Conservation (phyloP, 2,113 vertebrate species). For the Microcebus griseorufus region DNA sequence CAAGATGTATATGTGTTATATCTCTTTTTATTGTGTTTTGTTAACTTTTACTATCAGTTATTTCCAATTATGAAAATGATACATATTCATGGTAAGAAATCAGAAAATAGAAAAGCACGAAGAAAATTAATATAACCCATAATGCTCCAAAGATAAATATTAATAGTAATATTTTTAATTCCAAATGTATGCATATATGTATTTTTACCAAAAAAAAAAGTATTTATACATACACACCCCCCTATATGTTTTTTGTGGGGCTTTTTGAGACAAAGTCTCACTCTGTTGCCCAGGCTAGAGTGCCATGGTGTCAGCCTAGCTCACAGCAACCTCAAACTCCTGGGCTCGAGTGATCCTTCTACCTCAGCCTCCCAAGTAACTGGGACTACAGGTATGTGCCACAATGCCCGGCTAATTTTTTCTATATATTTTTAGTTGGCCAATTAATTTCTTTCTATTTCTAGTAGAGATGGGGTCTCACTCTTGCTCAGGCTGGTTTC, state of each 20-base stretch:
- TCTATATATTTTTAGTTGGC: no score
- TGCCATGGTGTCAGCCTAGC: not conserved
- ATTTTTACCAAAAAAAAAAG: not conserved
- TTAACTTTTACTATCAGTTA: conserved; percentile 4
- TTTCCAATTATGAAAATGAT: conserved; percentile 20
- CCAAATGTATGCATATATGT: no score
- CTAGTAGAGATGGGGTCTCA: no score
- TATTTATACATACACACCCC: no score
- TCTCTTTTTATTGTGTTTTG: not conserved
- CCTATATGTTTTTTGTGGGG: no score
- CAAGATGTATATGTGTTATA: no score
- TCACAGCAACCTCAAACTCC: not conserved
- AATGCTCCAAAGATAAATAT: not conserved
- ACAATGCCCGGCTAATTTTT: not conserved
- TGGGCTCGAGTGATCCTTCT: not conserved
- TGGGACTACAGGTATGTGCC: not conserved
- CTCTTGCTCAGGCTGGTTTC: no score
- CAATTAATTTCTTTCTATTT: no score
- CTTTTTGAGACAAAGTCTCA: no score
- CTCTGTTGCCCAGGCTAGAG: not conserved
- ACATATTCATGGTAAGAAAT: not conserved
- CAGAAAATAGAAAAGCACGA: conserved; percentile 13
- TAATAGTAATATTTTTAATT: no score
- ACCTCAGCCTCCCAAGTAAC: not conserved
- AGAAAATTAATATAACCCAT: not conserved